Percentiles rank a stretch among this genome's conserved stretches.
Evolutionary conservation across 2,113 vertebrate genomes (phyloP).

Genomic region (Isurus oxyrinchus): DNA sequence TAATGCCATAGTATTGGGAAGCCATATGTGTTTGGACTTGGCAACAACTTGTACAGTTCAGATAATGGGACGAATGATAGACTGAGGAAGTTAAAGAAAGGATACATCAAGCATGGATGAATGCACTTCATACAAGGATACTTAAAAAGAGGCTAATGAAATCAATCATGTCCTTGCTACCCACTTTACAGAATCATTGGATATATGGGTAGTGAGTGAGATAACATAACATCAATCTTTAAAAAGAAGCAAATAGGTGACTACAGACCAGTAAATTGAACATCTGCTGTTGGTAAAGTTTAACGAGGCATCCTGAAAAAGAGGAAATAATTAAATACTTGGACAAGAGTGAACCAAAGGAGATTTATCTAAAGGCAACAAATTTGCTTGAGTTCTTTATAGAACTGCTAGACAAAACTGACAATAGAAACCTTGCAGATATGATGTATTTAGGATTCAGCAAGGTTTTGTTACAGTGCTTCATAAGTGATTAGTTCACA

Average conservation of each 20-base stretch:
- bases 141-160: background rate
- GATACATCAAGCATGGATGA: background rate
- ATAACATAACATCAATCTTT: background rate
- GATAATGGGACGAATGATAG: background rate
- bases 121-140: background rate
- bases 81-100: background rate
- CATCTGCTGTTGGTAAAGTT: background rate
- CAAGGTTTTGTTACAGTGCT: background rate
- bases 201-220: background rate
- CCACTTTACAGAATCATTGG: slow-evolving; percentile 1
- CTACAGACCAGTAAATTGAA: background rate
- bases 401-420: background rate
- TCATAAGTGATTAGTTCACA: background rate
- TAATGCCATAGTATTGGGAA: background rate
- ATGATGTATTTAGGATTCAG: background rate
- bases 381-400: background rate
- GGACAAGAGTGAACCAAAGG: background rate
- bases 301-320: background rate
- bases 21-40: background rate
- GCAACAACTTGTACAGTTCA: background rate
- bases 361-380: background rate
- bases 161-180: background rate
- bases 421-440: background rate
- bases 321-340: background rate
- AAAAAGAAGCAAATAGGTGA: background rate